Evolutionary conservation across 2,888 invertebrate genomes (phyloP), one percentile per base, ranked within the genome.

Genomic region (Tetranychus truncatus): DNA sequence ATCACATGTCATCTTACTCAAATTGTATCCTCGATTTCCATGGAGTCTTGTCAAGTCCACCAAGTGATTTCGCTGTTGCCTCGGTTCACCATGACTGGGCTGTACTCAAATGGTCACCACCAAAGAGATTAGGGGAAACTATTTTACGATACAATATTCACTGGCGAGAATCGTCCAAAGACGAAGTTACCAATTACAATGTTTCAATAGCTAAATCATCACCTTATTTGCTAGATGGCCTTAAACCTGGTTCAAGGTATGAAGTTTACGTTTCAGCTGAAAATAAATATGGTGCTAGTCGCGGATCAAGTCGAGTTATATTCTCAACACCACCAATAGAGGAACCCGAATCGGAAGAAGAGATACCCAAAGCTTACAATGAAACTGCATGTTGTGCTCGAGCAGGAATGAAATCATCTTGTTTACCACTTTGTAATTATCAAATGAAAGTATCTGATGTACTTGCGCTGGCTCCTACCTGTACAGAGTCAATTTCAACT

Each of bases 21-120:
- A 91, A 89, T 84, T 91, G 91, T 81, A 85, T 91, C 34, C 86
- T 91, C 78, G 89, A 91, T 83, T 91, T 91, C 20, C 91, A 91
- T 82, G 91, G 91, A 0, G 91, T 91, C 0, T 85, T 91, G 1
- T 89, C 91, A 0, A 88, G 89, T 45, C 85, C 88, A 0, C 91
- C 91, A 0, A 86, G 87, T 0, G 85, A 86, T 74, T 85, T 91
- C 2, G 77, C 80, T 11, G 87, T 91, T 7, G 87, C 89, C 65
- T 89, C 89, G 81, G 87, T 90, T 77, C 88, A 89, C 79, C 87
- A 88, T 0, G 88, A 87, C 81, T 91, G 89, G 82, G 89, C 89
- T 0, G 88, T 91, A 74, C 83, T 91, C 0, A 89, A 89, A 81
- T 92, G 91, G 91, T 86, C 88, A 0, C 84, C 87, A 0, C 91